These are phyloP conservation scores for Elephas maximus DNA, from an alignment of 2,113 vertebrate genomes.

Conservation along the genomic window DNA sequence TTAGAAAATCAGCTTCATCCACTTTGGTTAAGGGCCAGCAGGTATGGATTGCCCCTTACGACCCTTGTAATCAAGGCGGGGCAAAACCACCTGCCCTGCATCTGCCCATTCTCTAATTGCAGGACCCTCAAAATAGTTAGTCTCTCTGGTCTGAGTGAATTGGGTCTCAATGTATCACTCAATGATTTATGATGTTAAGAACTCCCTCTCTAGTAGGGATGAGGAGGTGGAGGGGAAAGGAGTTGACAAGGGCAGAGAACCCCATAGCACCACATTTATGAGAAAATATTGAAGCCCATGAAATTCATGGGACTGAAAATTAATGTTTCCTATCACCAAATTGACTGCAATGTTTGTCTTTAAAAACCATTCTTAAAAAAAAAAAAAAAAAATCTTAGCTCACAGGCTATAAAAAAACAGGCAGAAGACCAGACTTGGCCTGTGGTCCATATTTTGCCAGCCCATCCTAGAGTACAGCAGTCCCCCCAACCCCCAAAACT, in stretches of 20 bases:
- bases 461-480: neutral
- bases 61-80: neutral
- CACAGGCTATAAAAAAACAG: neutral
- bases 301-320: neutral
- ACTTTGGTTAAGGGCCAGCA: neutral
- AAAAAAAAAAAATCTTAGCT: neutral
- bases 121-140: neutral
- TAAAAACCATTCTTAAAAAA: neutral
- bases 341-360: neutral
- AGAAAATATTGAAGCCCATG: neutral
- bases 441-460: neutral
- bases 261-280: neutral
- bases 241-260: neutral
- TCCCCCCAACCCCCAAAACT: too few species aligned
- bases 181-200: neutral
- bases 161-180: neutral
- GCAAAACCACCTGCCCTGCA: neutral
- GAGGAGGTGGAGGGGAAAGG: neutral
- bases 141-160: neutral
- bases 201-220: neutral
- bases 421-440: neutral
- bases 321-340: neutral
- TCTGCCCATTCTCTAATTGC: neutral
- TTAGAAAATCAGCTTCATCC: neutral
- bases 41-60: neutral